These are phyloP conservation scores for Egretta garzetta DNA, from an alignment of 2,113 vertebrate genomes.

Conservation along the genomic window DNA sequence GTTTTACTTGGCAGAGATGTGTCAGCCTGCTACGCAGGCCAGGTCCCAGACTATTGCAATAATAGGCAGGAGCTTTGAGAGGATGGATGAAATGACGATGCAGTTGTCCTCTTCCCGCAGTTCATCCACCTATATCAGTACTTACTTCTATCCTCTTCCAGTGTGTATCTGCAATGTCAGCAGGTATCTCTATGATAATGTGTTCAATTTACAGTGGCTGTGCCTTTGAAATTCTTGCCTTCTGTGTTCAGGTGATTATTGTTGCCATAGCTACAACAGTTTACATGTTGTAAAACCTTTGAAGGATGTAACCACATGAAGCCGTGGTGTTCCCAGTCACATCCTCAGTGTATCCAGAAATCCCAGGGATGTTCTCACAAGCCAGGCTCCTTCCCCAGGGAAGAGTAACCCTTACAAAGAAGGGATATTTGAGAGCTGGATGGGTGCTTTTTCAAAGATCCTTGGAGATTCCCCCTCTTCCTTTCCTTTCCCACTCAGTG, in stretches of 20 bases:
- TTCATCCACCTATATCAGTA: background rate
- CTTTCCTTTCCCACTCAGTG: background rate
- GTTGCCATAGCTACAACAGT: background rate
- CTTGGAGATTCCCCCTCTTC: background rate
- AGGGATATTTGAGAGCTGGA: background rate
- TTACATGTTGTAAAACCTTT: background rate
- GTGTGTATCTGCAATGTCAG: background rate
- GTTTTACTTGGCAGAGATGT: background rate
- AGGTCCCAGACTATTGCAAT: background rate
- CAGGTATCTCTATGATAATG: background rate
- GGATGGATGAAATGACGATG: background rate
- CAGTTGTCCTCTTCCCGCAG: background rate
- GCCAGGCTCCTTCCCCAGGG: background rate
- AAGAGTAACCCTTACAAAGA: background rate
- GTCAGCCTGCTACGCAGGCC: background rate
- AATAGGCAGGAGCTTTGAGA: background rate
- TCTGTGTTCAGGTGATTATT: background rate
- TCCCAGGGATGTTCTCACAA: background rate
- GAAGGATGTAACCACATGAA: background rate
- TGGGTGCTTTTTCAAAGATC: background rate
- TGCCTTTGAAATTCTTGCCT: background rate
- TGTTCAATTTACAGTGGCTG: background rate
- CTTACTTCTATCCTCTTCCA: background rate
- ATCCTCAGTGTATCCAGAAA: background rate
- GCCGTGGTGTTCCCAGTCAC: rapidly evolving